Evolutionary conservation across 1,140 invertebrate species (phyloP), one percentile per base, ranked within the genome.

Genomic region (Brachionus rubens): DNA sequence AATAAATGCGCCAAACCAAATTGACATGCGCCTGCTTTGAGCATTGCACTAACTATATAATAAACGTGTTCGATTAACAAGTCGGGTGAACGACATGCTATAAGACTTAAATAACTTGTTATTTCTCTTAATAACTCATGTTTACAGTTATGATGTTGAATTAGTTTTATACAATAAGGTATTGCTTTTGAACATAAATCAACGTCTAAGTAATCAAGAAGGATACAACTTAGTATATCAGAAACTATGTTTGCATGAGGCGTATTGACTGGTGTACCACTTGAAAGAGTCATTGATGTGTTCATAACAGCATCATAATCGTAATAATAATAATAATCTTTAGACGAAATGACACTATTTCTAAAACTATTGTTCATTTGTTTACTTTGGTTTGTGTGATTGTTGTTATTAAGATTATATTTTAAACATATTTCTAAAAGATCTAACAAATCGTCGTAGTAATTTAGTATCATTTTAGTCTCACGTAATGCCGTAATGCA

Each of bases 201-300:
- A 19, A 43, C 46, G 21, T 40, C 48, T 41, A 43, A 6, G 84
- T 86, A 87, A 86, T 95, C 92, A 86, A 94, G 86, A 85, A 96
- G 95, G 82, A 96, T 90, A 85, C 92, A 94, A 62, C 92, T 93
- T 79, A 96, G 91, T 59, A 96, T 89, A 87, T 96, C 94, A 52
- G 91, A 91, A 6, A 92, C 92, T 80, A 96, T 95, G 87, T 96
- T 96, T 19, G 92, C 92, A 88, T 96, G 93, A 5, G 93, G 92
- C 10, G 93, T 92, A 10, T 19, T 41, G 9, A 21, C 19, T 1
- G 56, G n/a, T 4, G 19, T 12, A 41, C 36, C 33, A 24, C 24
- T 19, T 19, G 19, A 19, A 14, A 41, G 12, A 24, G 36, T 43
- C 36, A 65, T 65, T 6, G 36, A 43, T 14, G 40, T 65, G 36